Percentiles rank a stretch among this genome's conserved stretches.
Conservation (phyloP, 1,140 invertebrate species). For the Lordiphosa collinella region DNA sequence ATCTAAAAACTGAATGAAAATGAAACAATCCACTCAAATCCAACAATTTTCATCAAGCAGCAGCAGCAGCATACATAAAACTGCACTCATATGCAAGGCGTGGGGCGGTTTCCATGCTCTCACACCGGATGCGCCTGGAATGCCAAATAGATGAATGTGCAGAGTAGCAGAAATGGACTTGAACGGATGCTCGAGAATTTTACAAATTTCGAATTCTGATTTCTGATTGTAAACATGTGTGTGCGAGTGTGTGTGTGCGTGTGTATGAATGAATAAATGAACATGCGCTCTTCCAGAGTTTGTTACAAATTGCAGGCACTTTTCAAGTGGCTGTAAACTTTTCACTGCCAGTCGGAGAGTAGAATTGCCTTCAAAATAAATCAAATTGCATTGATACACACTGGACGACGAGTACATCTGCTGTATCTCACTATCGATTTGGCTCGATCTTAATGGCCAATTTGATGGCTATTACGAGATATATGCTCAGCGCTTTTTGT, state of each 20-base stretch:
- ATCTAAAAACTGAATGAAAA: no score
- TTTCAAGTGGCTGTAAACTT: not conserved
- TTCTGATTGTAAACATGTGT: conserved; percentile 35
- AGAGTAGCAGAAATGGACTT: no score
- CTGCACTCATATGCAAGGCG: no score
- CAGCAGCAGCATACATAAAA: no score
- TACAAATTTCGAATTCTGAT: conserved; percentile 25
- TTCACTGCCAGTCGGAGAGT: not conserved
- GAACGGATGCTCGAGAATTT: not conserved
- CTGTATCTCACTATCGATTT: not conserved
- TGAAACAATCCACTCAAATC: no score
- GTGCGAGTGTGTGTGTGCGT: not conserved
- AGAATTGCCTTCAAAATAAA: conserved; percentile 10
- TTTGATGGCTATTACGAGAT: not conserved
- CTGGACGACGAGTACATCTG: conserved; percentile 9
- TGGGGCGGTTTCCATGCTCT: no score
- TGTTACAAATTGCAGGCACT: no score
- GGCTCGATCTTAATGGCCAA: not conserved
- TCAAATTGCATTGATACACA: conserved; percentile 3
- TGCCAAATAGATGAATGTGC: no score
- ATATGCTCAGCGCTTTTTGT: not conserved
- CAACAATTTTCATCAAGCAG: no score
- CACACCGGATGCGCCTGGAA: no score
- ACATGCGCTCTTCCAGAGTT: not conserved
- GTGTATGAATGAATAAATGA: not conserved